Evolutionary conservation across 1,140 invertebrate genomes (phyloP), one percentile per base, ranked within the genome.

Genomic region (Vanessa atalanta): DNA sequence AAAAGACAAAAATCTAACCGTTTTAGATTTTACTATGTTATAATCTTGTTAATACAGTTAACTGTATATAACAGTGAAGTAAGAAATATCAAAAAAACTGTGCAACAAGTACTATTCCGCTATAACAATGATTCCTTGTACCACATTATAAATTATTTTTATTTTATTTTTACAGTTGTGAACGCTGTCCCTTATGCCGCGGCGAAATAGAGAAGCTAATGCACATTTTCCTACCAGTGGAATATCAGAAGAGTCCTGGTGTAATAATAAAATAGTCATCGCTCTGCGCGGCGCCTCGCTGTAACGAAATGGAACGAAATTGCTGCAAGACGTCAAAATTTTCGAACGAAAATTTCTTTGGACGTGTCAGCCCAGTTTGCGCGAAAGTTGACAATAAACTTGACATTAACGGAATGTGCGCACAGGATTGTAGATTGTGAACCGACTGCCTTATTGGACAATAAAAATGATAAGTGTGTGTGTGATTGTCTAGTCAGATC

Each of bases 171-270:
- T 88, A 8, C 84, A 94, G 95, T 79, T 97, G 96, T 88, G 95
- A 95, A 73, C 94, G 95, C 64, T 97, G 97, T 86, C 97, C 97
- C 0, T 91, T 97, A 3, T 97, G 97, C 84, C 94, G 97, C 31
- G 94, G 95, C 0, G 95, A 95, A 79, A 96, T 97, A 79, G 94
- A 94, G 81, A 95, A 96, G 83, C 94, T 94, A 75, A 95, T 96
- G 87, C 96, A 95, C 86, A 96, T 96, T 79, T 97, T 95, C 88
- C 93, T 96, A 47, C 96, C 95, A 0, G 92, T 95, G 47, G 94
- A 95, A 70, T 91, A 89, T 78, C 90, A 94, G 69, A 88, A 81
- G 64, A 90, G 75, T 72, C 77, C 84, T 20, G 87, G 83, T 7
- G 77, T 90, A 12, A 91, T 89, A 26, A 83, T 88, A 51, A 90